phyloP scores from a whole-genome alignment of 2,113 vertebrate species.

The Gymnobelideus leadbeateri region DNA sequence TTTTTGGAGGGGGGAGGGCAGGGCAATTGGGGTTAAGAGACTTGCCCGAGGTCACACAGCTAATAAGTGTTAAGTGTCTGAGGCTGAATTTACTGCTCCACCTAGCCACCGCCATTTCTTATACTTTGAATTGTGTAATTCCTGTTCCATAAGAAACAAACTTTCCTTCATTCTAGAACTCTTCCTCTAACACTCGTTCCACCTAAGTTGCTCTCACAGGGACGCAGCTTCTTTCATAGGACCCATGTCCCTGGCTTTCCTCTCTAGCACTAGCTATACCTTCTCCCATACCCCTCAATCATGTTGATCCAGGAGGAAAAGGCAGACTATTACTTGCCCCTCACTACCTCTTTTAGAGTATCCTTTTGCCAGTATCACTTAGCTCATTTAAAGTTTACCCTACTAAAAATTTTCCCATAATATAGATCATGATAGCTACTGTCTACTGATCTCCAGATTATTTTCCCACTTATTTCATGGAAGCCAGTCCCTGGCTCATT shows the following conservation, averaged over 20 bases:
- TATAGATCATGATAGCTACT: not conserved
- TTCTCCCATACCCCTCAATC: not conserved
- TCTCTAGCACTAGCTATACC: not conserved
- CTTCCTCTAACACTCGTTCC: not conserved
- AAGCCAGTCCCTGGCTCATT: not conserved
- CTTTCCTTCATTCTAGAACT: no score
- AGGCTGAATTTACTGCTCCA: no score
- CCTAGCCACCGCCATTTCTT: no score
- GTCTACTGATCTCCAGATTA: not conserved
- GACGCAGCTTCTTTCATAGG: not conserved
- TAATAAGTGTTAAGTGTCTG: no score
- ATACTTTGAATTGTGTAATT: no score
- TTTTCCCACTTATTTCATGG: not conserved
- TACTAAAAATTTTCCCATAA: not conserved
- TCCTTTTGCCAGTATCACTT: not conserved
- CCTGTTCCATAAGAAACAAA: no score
- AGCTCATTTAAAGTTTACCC: not conserved
- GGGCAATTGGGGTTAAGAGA: no score
- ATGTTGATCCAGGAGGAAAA: not conserved
- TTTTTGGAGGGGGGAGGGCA: no score
- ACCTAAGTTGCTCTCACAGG: not conserved
- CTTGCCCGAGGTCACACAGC: no score
- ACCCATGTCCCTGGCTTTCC: not conserved
- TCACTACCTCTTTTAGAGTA: not conserved
- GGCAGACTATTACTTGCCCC: not conserved